phyloP scores from a whole-genome alignment of 2,797 vertebrate species.

The Neomorphus geoffroyi region DNA sequence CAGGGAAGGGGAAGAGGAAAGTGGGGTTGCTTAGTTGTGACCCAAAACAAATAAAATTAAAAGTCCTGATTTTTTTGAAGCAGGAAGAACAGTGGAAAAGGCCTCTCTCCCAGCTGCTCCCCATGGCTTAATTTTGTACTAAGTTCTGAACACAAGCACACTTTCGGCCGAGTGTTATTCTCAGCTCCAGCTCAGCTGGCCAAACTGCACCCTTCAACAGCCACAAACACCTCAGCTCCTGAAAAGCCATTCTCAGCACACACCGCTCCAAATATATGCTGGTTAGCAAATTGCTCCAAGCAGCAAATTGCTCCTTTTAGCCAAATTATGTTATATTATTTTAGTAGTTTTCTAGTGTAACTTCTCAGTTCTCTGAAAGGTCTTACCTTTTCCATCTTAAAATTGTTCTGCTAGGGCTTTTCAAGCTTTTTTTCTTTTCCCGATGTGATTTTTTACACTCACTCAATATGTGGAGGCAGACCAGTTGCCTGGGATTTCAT shows the following conservation, averaged over 20 bases:
- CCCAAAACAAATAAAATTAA: not conserved
- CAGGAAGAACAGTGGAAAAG: not conserved
- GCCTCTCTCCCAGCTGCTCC: not conserved
- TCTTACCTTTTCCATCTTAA: not conserved
- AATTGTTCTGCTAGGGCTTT: not conserved
- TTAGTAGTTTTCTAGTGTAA: not conserved
- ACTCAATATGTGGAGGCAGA: not conserved
- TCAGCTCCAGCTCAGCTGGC: not conserved
- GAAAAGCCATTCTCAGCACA: fast-evolving
- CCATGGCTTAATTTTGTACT: not conserved
- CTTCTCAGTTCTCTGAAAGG: not conserved
- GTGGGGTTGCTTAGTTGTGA: not conserved
- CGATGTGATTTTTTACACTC: not conserved
- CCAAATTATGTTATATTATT: not conserved
- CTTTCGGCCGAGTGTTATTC: fast-evolving
- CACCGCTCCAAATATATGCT: not conserved
- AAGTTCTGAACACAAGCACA: not conserved
- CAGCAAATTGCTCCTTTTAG: not conserved
- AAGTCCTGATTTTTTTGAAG: not conserved
- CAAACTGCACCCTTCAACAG: not conserved
- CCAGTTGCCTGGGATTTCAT: not conserved
- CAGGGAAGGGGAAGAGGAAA: not conserved
- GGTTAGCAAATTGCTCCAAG: not conserved
- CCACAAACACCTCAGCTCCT: no score
- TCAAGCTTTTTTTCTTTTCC: not conserved